Percentiles rank a stretch among this genome's conserved stretches.
These are phyloP conservation scores for Drosophila acutilabella DNA, from an alignment of 2,888 invertebrate genomes.

Conservation along the genomic window DNA sequence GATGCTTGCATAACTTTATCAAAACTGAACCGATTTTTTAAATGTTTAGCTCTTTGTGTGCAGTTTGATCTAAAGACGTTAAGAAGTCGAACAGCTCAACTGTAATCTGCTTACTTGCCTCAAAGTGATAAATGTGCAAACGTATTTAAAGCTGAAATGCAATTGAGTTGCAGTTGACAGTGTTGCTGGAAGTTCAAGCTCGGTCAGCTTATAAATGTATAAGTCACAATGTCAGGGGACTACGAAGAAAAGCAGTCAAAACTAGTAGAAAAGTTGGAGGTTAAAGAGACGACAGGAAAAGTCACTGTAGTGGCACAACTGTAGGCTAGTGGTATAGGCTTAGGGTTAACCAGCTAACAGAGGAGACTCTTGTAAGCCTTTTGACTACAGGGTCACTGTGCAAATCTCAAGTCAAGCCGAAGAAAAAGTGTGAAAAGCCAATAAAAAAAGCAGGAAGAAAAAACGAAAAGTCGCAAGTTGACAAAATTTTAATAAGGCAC, in stretches of 20 bases:
- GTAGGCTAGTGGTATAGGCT: too few species aligned
- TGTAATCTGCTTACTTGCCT: too few species aligned
- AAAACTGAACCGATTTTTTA: too few species aligned
- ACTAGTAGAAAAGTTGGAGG: too few species aligned
- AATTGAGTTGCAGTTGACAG: conserved; percentile 5
- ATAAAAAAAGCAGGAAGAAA: conserved; percentile 45
- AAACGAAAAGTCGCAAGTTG: conserved; percentile 66
- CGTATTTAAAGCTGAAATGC: conserved; percentile 13
- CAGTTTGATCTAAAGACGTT: too few species aligned
- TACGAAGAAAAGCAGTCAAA: too few species aligned
- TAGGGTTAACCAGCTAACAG: too few species aligned
- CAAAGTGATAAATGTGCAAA: neutral
- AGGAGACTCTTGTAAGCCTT: too few species aligned
- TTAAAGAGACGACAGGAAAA: too few species aligned
- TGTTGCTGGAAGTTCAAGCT: conserved; percentile 8
- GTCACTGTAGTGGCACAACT: too few species aligned
- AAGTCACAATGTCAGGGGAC: conserved; percentile 65
- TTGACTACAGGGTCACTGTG: conserved; percentile 11
- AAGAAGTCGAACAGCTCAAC: too few species aligned
- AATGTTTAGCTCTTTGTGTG: neutral
- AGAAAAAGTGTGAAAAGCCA: conserved; percentile 61
- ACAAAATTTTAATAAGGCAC: conserved; percentile 80
- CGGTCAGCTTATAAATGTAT: conserved; percentile 55
- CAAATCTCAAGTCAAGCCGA: conserved; percentile 35
- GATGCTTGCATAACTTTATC: neutral